Evolutionary conservation across 2,113 vertebrate species (phyloP).

Genomic region (Peucedramus taeniatus): DNA sequence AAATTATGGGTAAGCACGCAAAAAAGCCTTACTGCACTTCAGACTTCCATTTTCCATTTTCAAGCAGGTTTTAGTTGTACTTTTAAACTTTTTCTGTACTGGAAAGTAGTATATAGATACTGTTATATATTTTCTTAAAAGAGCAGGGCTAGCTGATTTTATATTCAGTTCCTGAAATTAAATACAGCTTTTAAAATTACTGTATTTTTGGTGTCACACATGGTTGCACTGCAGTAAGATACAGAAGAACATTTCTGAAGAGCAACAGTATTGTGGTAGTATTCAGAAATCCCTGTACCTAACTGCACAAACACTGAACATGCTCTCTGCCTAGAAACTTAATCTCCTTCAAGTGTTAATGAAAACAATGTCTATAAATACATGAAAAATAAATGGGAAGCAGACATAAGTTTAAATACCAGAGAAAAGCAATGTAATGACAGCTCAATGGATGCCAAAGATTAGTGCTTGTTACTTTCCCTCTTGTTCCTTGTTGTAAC

Average conservation of each 20-base stretch:
- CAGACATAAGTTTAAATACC: background rate
- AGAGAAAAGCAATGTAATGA: slow-evolving; percentile 3
- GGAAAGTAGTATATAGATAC: background rate
- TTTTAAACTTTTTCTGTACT: background rate
- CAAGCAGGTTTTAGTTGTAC: background rate
- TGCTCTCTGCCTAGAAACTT: background rate
- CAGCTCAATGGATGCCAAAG: background rate
- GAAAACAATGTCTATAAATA: background rate
- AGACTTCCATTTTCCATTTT: background rate
- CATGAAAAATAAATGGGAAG: background rate
- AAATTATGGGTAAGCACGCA: background rate
- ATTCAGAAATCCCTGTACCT: background rate
- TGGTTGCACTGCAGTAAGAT: background rate
- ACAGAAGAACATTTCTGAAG: background rate
- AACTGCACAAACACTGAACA: background rate
- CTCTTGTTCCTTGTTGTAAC: background rate
- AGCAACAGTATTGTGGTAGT: background rate
- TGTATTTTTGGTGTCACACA: background rate
- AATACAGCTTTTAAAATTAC: background rate
- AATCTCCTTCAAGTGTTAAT: background rate
- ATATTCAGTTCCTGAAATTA: background rate
- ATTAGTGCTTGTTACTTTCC: background rate
- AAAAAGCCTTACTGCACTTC: background rate
- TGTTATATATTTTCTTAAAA: background rate
- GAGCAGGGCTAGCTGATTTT: background rate